phyloP scores from a whole-genome alignment of 2,888 invertebrate genomes.

The Chloroclysta siterata region DNA sequence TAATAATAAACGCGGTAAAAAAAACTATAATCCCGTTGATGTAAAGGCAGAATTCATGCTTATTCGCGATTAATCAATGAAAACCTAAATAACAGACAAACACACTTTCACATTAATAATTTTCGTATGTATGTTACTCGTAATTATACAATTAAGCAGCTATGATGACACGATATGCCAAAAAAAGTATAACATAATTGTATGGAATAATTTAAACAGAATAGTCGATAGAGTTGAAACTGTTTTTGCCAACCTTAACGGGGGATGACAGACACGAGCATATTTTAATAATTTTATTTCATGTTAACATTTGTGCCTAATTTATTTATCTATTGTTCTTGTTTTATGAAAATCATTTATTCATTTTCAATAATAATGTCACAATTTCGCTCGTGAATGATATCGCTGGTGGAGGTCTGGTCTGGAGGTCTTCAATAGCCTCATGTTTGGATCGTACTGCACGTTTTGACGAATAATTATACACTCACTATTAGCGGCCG shows the following conservation, averaged over 20 bases:
- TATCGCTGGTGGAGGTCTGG: conserved; percentile 25
- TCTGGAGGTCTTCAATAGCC: conserved; percentile 16
- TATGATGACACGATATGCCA: conserved; percentile 9
- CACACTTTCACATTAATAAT: background rate
- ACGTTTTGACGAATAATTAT: background rate
- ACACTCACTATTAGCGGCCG: no score
- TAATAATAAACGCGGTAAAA: no score
- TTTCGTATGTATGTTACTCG: background rate
- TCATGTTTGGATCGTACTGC: background rate
- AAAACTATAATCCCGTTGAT: no score
- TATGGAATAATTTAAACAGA: conserved; percentile 34
- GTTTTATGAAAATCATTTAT: conserved; percentile 40
- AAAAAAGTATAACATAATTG: conserved; percentile 29
- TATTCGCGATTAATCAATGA: background rate
- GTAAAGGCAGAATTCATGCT: no score
- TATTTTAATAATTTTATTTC: conserved; percentile 62
- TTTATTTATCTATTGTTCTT: conserved; percentile 73
- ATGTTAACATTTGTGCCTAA: conserved; percentile 64
- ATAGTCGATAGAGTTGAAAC: conserved; percentile 50
- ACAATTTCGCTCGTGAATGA: conserved; percentile 27
- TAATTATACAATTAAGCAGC: conserved; percentile 29
- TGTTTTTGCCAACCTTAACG: conserved; percentile 70
- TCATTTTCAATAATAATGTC: conserved; percentile 33
- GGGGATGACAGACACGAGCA: conserved; percentile 60
- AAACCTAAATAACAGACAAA: background rate